Base-by-base conservation (phyloP, 2,797 vertebrate genomes). In the Syngnathus acus region DNA sequence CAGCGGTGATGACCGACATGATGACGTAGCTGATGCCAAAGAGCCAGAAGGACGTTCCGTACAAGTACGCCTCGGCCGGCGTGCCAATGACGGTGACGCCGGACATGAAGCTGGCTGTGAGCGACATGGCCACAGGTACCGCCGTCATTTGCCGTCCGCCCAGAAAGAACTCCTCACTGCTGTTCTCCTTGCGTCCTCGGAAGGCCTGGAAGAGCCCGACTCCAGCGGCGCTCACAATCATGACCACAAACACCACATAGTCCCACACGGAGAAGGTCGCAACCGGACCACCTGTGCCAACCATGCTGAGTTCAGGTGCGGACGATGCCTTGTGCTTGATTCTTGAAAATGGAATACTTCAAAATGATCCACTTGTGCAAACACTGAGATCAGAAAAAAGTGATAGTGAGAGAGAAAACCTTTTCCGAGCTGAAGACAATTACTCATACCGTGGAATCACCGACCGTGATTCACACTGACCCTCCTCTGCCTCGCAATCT, bases 101-200 rank as follows among this genome's bases (percentile, higher is more conserved):
- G 53, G 92, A 93, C 92, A 93, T 93, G 68, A 93, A 93, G 76
- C 92, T 93, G 80, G 92, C 92, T 0, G 91, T 92, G 8, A 93
- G 89, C 0, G 92, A 93, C 90, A 93, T 91, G 70, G 92, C 91
- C 3, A 93, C 91, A 0, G 92, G 92, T 66, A 93, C 80, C 2
- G 92, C 92, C 0, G 87, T 90, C 91, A 93, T 91, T 72, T 88
- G 89, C 62, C 92, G 87, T 13, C 91, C 92, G 0, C 91, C 92
- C 64, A 93, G 74, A 66, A 93, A 71, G 68, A 92, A 93, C 72
- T 93, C 91, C 0, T 55, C 74, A 6, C 81, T 92, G 81, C 82
- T 88, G 68, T 75, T 65, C 10, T 90, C 74, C 70, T 87, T 91
- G 1, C 91, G 89, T 26, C 84, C 58, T 21, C 90, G 80, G 47